Evolutionary conservation across 2,797 vertebrate genomes (phyloP).

Genomic region (Odontamblyopus lacepedii): DNA sequence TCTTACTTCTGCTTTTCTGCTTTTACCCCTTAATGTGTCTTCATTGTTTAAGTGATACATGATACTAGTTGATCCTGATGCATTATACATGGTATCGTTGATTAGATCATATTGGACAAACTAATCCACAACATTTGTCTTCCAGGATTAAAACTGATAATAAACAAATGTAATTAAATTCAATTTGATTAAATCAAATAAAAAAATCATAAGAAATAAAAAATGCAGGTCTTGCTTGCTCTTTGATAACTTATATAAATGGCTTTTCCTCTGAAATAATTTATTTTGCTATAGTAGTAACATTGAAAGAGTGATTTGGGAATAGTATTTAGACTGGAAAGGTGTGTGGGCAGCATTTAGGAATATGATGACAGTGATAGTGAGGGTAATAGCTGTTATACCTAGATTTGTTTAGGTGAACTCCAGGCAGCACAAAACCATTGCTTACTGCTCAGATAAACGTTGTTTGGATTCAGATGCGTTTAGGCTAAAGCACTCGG

Average conservation of each 20-base stretch:
- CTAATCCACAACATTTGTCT: no score
- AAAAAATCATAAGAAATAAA: not conserved
- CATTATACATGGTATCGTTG: no score
- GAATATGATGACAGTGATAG: constrained; percentile 47
- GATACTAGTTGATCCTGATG: no score
- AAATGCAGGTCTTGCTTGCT: not conserved
- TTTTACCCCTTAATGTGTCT: not conserved
- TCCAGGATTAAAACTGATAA: no score
- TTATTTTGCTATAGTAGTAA: constrained; percentile 4
- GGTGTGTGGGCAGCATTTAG: constrained; percentile 58
- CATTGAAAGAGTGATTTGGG: constrained; percentile 25
- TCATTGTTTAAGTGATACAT: not conserved
- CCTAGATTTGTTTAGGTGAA: constrained; percentile 47
- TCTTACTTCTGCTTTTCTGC: not conserved
- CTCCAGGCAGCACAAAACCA: constrained; percentile 55
- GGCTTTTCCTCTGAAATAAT: not conserved
- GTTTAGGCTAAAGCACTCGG: constrained; percentile 34
- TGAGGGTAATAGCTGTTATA: constrained; percentile 52
- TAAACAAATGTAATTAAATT: no score
- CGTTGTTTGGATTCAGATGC: constrained; percentile 53
- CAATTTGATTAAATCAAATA: no score
- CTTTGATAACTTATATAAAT: not conserved
- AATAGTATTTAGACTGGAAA: constrained; percentile 11
- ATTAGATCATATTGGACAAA: no score
- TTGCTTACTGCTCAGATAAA: constrained; percentile 59